phyloP scores from a whole-genome alignment of 2,113 vertebrate genomes.

The Marcusenius ussheri region DNA sequence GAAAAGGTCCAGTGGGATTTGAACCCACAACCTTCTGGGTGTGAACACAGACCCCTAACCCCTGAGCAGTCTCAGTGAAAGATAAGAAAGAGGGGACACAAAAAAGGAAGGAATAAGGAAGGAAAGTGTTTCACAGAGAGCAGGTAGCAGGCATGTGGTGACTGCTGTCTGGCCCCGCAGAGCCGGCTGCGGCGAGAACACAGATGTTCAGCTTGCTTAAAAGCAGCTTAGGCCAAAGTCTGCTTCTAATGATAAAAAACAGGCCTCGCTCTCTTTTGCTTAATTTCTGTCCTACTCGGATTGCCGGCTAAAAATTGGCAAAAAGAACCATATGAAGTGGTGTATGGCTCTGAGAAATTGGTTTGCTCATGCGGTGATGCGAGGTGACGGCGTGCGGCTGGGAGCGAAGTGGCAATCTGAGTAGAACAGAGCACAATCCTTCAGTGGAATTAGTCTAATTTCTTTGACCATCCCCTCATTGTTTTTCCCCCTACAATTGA shows the following conservation, averaged over 20 bases:
- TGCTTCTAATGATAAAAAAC: constrained; percentile 50
- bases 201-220: constrained; percentile 55
- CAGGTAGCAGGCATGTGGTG: constrained; percentile 27
- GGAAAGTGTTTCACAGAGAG: not conserved
- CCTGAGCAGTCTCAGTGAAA: constrained; percentile 25
- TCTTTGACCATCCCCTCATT: not conserved
- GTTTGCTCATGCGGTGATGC: constrained; percentile 48
- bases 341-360: constrained; percentile 49
- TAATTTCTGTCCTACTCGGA: constrained; percentile 43
- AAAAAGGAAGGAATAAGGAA: not conserved
- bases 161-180: constrained; percentile 35
- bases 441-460: constrained; percentile 18
- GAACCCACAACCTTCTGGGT: not conserved
- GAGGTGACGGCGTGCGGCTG: constrained; percentile 38
- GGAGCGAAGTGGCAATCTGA: constrained; percentile 17
- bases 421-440: constrained; percentile 6
- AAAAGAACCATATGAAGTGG: constrained; percentile 33
- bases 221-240: constrained; percentile 50
- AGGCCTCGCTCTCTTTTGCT: constrained; percentile 34
- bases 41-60: constrained; percentile 31
- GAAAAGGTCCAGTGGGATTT: not conserved
- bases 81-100: not conserved
- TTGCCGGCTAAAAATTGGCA: constrained; percentile 21
- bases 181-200: constrained; percentile 34
- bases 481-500: not conserved